Percentiles rank a stretch among this genome's conserved stretches.
These are phyloP conservation scores for Ennomos erosarius DNA, from an alignment of 2,888 invertebrate genomes.

Conservation along the genomic window DNA sequence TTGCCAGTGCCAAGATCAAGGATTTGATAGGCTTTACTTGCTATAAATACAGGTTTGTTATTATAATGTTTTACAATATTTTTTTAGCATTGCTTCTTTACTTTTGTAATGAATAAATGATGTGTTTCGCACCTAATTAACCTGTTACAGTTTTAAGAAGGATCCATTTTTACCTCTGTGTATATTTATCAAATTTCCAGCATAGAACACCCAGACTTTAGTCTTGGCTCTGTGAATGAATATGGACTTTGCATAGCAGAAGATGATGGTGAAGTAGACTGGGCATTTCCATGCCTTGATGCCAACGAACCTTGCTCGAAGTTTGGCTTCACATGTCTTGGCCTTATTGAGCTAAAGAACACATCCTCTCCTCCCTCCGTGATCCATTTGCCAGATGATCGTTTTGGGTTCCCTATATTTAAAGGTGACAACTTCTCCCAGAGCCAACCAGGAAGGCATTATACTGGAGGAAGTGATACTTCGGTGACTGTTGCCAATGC, in stretches of 20 bases:
- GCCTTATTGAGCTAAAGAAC: conserved; percentile 87
- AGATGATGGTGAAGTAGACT: conserved; percentile 97
- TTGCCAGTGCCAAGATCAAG: conserved; percentile 93
- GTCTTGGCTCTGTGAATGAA: conserved; percentile 87
- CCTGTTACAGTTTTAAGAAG: too few relatives aligned
- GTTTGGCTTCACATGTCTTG: conserved; percentile 95
- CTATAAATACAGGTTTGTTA: conserved; percentile 89
- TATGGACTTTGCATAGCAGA: conserved; percentile 97
- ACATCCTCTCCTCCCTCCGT: conserved; percentile 16
- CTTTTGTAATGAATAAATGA: too few relatives aligned
- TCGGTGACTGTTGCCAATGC: conserved; percentile 76
- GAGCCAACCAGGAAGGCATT: conserved; percentile 67
- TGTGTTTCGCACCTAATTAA: too few relatives aligned
- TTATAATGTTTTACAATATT: too few relatives aligned
- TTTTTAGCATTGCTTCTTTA: too few relatives aligned
- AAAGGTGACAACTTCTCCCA: conserved; percentile 67
- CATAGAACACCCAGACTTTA: conserved; percentile 87
- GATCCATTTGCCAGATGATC: conserved; percentile 16
- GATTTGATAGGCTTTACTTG: conserved; percentile 97
- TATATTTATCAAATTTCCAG: conserved; percentile 55
- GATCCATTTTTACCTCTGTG: too few relatives aligned
- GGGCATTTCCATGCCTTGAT: conserved; percentile 96
- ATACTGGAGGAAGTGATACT: conserved; percentile 77
- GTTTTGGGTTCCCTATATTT: conserved; percentile 39
- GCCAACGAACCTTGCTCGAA: conserved; percentile 95